phyloP scores from a whole-genome alignment of 2,888 invertebrate genomes.

The Priocnemis perturbator region DNA sequence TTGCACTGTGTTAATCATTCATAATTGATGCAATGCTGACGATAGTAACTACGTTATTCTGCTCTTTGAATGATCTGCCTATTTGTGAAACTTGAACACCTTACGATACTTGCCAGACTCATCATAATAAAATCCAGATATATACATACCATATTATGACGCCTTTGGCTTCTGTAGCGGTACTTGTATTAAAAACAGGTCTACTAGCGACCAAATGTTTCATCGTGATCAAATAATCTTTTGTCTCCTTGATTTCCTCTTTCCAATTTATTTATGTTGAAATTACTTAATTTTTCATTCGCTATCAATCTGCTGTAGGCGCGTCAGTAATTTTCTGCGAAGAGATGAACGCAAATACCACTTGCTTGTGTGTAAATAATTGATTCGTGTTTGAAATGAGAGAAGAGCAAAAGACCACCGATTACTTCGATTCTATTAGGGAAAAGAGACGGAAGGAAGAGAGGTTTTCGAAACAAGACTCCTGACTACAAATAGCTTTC shows the following conservation, averaged over 20 bases:
- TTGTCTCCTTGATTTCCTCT: conserved; percentile 33
- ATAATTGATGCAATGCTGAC: conserved; percentile 33
- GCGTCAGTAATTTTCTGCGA: no score
- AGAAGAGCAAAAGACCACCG: conserved; percentile 32
- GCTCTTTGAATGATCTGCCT: conserved; percentile 46
- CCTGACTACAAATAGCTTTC: conserved; percentile 12
- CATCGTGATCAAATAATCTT: conserved; percentile 39
- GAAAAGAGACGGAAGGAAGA: conserved; percentile 13
- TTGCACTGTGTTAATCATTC: conserved; percentile 34
- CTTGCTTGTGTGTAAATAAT: conserved; percentile 54
- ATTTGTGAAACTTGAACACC: conserved; percentile 35
- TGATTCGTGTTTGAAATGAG: conserved; percentile 35
- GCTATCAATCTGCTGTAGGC: no score
- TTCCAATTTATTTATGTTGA: conserved; percentile 59
- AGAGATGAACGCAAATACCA: no score
- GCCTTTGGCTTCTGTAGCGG: conserved; percentile 40
- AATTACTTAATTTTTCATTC: conserved; percentile 18
- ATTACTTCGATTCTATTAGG: conserved; percentile 30
- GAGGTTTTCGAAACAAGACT: conserved; percentile 13
- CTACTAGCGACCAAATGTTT: conserved; percentile 37
- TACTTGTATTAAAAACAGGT: conserved; percentile 22
- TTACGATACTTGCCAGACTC: conserved; percentile 50
- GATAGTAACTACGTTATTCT: conserved; percentile 50
- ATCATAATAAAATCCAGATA: conserved; percentile 45
- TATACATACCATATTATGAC: conserved; percentile 33